Percentiles rank a stretch among this genome's conserved stretches.
These are phyloP conservation scores for Pachydiplax longipennis DNA, from an alignment of 2,888 invertebrate genomes.

Conservation along the genomic window DNA sequence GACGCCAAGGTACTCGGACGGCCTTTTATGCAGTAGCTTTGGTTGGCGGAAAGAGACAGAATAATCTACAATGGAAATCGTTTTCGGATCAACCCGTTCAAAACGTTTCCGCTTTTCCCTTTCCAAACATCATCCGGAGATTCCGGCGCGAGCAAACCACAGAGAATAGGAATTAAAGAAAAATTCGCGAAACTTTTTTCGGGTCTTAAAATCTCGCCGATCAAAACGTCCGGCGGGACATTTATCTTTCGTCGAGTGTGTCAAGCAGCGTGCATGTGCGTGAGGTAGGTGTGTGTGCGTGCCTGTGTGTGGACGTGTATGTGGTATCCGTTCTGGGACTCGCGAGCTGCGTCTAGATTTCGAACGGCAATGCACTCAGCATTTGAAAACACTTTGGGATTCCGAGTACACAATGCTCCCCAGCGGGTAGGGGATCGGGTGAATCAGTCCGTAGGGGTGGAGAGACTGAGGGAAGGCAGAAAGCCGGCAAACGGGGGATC, in stretches of 20 bases:
- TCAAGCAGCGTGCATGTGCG: neutral
- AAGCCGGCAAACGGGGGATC: neutral
- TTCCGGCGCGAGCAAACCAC: neutral
- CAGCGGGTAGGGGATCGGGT: neutral
- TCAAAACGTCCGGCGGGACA: neutral
- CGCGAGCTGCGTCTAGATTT: conserved; percentile 9
- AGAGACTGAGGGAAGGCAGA: neutral
- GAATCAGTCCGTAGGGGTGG: neutral
- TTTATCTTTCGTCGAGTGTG: neutral
- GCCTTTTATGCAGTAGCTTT: neutral
- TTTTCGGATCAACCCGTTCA: neutral
- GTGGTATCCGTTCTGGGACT: neutral
- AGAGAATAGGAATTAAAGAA: neutral
- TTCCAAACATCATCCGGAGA: neutral
- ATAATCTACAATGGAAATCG: neutral
- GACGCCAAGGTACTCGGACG: neutral
- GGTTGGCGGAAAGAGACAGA: neutral
- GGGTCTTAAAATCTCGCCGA: neutral
- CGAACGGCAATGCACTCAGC: neutral
- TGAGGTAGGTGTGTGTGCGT: neutral
- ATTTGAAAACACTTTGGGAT: conserved; percentile 30
- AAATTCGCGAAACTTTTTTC: neutral
- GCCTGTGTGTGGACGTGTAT: neutral
- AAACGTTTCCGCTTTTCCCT: neutral
- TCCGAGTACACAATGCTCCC: neutral